A percentile compares a stretch with the other conserved stretches of the same genome.
Evolutionary conservation across 2,113 vertebrate species (phyloP).

Genomic region (Ictidomys tridecemlineatus): DNA sequence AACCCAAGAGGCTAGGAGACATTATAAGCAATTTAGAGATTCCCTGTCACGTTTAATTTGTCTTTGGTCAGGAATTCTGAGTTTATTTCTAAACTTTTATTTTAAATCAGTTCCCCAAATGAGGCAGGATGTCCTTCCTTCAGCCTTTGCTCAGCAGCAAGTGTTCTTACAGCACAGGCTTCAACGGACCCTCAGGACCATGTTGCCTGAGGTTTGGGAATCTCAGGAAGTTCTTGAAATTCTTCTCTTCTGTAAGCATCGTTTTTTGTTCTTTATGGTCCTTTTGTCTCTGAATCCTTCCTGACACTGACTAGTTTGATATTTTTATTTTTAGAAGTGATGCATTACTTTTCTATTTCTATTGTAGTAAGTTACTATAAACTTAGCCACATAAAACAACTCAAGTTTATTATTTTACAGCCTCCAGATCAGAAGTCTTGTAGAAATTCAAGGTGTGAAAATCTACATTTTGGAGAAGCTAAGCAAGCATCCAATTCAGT

Average conservation of each 20-base stretch:
- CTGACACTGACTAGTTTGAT: neutral
- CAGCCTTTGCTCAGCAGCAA: conserved; percentile 74
- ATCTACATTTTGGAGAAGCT: neutral
- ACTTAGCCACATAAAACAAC: neutral
- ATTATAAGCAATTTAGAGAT: conserved; percentile 83
- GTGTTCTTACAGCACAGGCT: neutral
- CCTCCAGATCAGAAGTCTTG: neutral
- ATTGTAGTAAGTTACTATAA: neutral
- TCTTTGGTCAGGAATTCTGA: conserved; percentile 55
- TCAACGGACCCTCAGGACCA: neutral
- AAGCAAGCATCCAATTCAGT: neutral
- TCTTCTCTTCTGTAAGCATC: neutral
- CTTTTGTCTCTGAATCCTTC: neutral
- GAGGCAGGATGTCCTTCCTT: conserved; percentile 77
- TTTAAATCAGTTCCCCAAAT: conserved; percentile 83
- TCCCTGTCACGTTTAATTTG: conserved; percentile 80
- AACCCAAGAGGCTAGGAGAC: conserved; percentile 74
- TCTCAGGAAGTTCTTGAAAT: neutral
- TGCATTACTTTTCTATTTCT: neutral
- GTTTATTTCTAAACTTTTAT: conserved; percentile 78
- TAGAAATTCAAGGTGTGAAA: neutral
- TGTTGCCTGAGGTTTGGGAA: neutral
- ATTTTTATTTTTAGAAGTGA: neutral
- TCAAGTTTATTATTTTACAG: neutral
- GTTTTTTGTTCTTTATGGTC: neutral